Evolutionary conservation across 2,888 invertebrate genomes (phyloP).

Genomic region (Tribolium freemani): DNA sequence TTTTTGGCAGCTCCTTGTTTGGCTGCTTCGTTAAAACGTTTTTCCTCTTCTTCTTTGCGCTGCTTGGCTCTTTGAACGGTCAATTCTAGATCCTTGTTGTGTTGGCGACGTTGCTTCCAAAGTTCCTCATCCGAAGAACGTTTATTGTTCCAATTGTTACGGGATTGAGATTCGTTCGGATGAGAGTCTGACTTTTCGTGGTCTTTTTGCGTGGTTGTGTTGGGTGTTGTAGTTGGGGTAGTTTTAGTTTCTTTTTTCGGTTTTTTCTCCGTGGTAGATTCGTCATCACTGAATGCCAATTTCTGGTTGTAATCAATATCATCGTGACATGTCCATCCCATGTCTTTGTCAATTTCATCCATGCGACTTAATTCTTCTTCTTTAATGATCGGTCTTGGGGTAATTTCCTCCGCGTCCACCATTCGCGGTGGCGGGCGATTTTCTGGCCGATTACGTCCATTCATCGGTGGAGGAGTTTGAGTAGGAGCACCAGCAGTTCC

Average conservation of each 20-base stretch:
- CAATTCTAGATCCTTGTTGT: constrained; percentile 80
- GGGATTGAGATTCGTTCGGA: constrained; percentile 45
- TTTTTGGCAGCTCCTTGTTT: constrained; percentile 77
- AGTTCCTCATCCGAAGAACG: constrained; percentile 72
- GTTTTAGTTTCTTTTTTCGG: constrained; percentile 29
- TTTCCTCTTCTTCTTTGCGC: constrained; percentile 90
- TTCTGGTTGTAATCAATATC: constrained; percentile 97
- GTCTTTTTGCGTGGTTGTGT: constrained; percentile 53
- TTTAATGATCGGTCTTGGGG: constrained; percentile 89
- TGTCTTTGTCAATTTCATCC: constrained; percentile 90
- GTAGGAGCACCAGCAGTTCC: constrained; percentile 50
- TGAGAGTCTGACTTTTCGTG: constrained; percentile 55
- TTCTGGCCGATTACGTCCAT: constrained; percentile 60
- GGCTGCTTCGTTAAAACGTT: constrained; percentile 76
- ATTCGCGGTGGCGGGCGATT: constrained; percentile 67
- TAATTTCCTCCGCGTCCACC: constrained; percentile 67
- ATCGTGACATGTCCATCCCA: constrained; percentile 93
- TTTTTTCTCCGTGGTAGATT: constrained; percentile 67
- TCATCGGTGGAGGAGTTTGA: constrained; percentile 56
- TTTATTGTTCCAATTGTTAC: constrained; percentile 35
- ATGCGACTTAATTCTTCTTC: constrained; percentile 93
- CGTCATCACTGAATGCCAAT: constrained; percentile 94
- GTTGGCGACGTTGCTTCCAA: constrained; percentile 80
- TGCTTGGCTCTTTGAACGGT: constrained; percentile 88
- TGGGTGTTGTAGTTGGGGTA: constrained; percentile 13